Conservation (phyloP, 2,888 invertebrate genomes). For the Eumacrocentrus americanus region DNA sequence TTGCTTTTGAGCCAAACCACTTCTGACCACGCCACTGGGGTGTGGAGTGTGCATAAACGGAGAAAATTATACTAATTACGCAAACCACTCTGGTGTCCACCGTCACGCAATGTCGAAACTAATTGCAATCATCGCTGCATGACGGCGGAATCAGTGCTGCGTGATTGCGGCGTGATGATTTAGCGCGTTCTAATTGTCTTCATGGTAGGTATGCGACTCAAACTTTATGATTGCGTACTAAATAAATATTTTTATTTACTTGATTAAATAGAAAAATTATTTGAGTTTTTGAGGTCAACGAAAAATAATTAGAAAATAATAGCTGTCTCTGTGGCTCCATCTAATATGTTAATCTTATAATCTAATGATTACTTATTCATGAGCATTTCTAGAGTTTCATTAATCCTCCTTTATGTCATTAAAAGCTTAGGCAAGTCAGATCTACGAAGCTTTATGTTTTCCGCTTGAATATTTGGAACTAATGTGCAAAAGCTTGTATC, state of each 20-base stretch:
- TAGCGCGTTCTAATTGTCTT: not conserved
- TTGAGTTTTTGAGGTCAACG: too few species aligned
- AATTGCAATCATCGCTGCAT: constrained; percentile 32
- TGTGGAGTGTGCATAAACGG: constrained; percentile 4
- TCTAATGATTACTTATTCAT: constrained; percentile 26
- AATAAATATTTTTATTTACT: constrained; percentile 10
- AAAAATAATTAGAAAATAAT: too few species aligned
- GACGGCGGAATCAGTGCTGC: constrained; percentile 20
- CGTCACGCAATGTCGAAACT: constrained; percentile 32
- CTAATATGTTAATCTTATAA: not conserved
- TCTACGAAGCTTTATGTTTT: not conserved
- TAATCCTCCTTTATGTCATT: too few species aligned
- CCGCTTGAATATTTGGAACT: too few species aligned
- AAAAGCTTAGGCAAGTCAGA: too few species aligned
- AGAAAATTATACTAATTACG: constrained; percentile 29
- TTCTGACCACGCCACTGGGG: not conserved
- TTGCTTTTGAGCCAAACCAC: not conserved
- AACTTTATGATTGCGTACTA: too few species aligned
- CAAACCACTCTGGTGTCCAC: constrained; percentile 26
- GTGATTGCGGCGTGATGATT: not conserved
- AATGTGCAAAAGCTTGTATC: too few species aligned
- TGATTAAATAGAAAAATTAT: too few species aligned
- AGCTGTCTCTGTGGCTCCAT: not conserved
- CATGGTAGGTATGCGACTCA: too few species aligned
- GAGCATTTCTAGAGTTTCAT: constrained; percentile 33